Evolutionary conservation across 1,140 invertebrate genomes (phyloP).

Genomic region (Cotesia chilonis): DNA sequence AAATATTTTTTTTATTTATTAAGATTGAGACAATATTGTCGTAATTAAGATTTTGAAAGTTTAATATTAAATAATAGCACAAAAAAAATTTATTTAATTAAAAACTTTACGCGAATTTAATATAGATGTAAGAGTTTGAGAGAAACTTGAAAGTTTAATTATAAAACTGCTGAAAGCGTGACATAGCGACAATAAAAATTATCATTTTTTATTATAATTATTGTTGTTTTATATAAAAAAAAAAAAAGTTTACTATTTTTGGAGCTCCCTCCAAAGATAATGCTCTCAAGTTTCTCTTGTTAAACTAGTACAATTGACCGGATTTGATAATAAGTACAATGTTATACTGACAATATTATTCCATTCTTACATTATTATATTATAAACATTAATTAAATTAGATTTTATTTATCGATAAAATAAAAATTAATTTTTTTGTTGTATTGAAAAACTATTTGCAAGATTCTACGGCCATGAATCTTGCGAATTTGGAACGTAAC

Average conservation of each 20-base stretch:
- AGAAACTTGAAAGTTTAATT: slow-evolving; percentile 28
- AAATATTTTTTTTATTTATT: no score
- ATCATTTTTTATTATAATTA: neutral
- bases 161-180: slow-evolving; percentile 56
- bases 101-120: neutral
- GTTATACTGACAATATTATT: no score
- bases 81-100: no score
- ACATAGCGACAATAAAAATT: slow-evolving; percentile 59
- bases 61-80: no score
- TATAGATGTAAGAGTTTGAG: slow-evolving; percentile 12
- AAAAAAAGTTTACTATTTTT: neutral
- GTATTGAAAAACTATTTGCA: slow-evolving; percentile 24
- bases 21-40: slow-evolving; percentile 1
- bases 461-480: slow-evolving; percentile 52
- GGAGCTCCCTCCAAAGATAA: neutral
- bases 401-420: neutral
- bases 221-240: neutral
- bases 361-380: no score
- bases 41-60: neutral
- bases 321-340: no score
- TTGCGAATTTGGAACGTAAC: slow-evolving; percentile 33
- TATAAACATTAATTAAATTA: neutral
- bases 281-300: slow-evolving; percentile 22
- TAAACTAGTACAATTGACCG: neutral
- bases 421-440: neutral